Percentiles rank a stretch among this genome's conserved stretches.
These are phyloP conservation scores for Alethe diademata DNA, from an alignment of 2,113 vertebrate species.

Conservation along the genomic window DNA sequence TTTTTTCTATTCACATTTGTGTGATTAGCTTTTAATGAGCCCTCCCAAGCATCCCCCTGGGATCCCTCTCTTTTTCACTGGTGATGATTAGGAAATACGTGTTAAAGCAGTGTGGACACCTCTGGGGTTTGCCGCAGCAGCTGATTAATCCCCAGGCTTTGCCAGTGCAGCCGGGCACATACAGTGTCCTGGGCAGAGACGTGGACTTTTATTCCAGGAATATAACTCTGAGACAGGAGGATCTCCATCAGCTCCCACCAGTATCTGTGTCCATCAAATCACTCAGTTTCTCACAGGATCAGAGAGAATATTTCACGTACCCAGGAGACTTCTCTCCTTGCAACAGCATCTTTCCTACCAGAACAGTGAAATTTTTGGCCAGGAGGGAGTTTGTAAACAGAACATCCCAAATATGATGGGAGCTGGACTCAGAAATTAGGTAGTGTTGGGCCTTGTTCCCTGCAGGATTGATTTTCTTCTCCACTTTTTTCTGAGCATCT, in stretches of 20 bases:
- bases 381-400: neutral
- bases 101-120: neutral
- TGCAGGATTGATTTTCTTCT: neutral
- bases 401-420: neutral
- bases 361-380: neutral
- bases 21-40: neutral
- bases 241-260: neutral
- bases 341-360: neutral
- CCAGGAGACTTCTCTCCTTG: neutral
- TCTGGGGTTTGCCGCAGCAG: neutral
- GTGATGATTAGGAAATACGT: neutral
- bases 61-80: neutral
- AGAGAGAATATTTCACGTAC: neutral
- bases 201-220: neutral
- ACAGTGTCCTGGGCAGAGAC: neutral
- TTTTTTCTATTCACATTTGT: neutral
- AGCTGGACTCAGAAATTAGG: neutral
- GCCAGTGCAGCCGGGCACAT: fast-evolving
- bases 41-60: neutral
- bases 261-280: neutral
- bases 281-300: neutral
- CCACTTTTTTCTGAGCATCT: neutral
- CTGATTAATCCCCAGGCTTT: neutral
- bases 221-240: neutral
- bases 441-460: neutral